Percentiles rank a stretch among this genome's conserved stretches.
phyloP scores from a whole-genome alignment of 2,888 invertebrate species.

The Petrophora chlorosata region DNA sequence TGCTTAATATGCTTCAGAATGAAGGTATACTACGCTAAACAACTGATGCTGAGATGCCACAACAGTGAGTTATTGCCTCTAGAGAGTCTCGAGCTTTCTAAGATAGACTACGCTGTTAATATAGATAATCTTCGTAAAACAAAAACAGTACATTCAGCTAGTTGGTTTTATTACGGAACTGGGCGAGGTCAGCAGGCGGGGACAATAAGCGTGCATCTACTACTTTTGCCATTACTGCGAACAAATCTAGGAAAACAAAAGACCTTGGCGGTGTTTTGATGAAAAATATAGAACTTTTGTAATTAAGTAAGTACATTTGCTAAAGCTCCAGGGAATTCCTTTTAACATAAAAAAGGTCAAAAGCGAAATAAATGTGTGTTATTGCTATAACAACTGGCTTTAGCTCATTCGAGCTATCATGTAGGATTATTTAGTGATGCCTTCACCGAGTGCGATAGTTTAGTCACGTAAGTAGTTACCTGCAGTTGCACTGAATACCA shows the following conservation, averaged over 20 bases:
- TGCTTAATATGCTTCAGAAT: no score
- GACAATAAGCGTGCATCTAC: constrained; percentile 41
- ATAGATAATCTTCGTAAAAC: no score
- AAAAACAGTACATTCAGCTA: constrained; percentile 13
- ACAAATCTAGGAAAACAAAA: constrained; percentile 40
- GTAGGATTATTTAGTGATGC: constrained; percentile 42
- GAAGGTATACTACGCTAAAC: no score
- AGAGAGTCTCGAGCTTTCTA: no score
- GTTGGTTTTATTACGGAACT: constrained; percentile 38
- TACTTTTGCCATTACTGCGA: constrained; percentile 32
- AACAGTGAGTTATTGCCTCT: no score
- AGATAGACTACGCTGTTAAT: no score
- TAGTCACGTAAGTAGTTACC: constrained; percentile 46
- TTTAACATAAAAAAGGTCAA: background rate
- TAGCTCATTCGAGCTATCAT: constrained; percentile 50
- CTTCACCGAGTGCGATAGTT: constrained; percentile 36
- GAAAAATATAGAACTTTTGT: background rate
- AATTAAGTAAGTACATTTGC: background rate
- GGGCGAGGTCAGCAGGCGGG: constrained; percentile 40
- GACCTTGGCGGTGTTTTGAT: constrained; percentile 32
- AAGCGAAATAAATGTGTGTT: no score
- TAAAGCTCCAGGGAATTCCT: background rate
- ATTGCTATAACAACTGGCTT: no score
- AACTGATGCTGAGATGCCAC: no score
- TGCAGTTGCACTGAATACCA: no score